Conservation (phyloP, 1,140 invertebrate genomes). For the Penaeus japonicus region DNA sequence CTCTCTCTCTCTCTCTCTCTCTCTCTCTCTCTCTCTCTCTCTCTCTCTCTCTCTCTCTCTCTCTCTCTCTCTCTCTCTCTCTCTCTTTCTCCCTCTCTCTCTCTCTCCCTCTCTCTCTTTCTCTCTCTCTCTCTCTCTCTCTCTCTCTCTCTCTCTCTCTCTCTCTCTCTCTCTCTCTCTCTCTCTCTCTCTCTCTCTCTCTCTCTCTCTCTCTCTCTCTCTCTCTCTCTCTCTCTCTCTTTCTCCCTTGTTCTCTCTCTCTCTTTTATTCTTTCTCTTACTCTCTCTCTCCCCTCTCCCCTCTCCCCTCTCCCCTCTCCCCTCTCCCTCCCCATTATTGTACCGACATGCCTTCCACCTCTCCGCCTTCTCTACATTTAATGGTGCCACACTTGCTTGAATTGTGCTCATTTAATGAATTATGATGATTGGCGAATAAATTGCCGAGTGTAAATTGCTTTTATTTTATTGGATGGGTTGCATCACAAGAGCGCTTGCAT, state of each 20-base stretch:
- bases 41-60: background rate
- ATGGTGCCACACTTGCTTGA: too few relatives aligned
- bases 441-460: too few relatives aligned
- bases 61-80: background rate
- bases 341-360: too few relatives aligned
- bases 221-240: too few relatives aligned
- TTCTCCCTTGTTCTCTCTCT: background rate
- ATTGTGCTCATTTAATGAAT: too few relatives aligned
- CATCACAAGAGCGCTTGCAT: too few relatives aligned
- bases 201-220: background rate
- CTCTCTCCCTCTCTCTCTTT: background rate
- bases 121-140: background rate
- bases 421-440: too few relatives aligned
- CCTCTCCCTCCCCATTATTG: background rate
- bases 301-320: background rate
- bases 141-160: background rate
- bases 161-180: background rate
- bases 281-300: too few relatives aligned
- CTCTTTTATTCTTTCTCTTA: background rate
- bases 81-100: background rate
- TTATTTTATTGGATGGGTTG: too few relatives aligned
- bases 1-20: background rate
- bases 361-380: too few relatives aligned
- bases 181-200: background rate
- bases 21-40: background rate